phyloP scores from a whole-genome alignment of 2,888 invertebrate genomes.

The Patella pellucida region DNA sequence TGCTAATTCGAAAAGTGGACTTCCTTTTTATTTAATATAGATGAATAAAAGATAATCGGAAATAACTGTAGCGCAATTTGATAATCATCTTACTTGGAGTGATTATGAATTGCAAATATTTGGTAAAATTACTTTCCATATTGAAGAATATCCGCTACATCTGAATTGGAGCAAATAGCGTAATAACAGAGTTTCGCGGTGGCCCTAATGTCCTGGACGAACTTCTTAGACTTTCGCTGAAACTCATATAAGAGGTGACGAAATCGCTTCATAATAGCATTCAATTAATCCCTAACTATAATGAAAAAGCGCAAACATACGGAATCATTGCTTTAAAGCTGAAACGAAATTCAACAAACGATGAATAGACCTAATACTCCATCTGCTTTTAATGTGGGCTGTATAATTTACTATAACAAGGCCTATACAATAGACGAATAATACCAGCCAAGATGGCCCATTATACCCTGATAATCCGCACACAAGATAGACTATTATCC shows the following conservation, averaged over 20 bases:
- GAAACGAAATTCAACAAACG: background rate
- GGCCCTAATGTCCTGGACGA: no score
- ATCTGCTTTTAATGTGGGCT: background rate
- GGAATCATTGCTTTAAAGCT: background rate
- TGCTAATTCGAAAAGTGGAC: no score
- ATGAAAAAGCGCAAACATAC: background rate
- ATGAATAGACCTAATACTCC: background rate
- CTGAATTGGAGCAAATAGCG: no score
- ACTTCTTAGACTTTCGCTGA: background rate
- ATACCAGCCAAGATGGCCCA: background rate
- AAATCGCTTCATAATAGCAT: conserved; percentile 1
- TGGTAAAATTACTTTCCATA: no score
- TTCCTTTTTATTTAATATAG: no score
- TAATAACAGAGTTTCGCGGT: no score
- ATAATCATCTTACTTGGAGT: no score
- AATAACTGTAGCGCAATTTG: no score
- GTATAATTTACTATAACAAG: conserved; percentile 9
- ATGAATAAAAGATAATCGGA: no score
- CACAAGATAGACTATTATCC: conserved; percentile 5
- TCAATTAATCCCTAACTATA: background rate
- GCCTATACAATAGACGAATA: background rate
- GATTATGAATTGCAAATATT: no score
- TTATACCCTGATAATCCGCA: background rate
- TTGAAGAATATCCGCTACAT: no score
- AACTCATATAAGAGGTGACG: background rate